phyloP scores from a whole-genome alignment of 2,797 vertebrate genomes.

The Pseudotriccus pelzelni region DNA sequence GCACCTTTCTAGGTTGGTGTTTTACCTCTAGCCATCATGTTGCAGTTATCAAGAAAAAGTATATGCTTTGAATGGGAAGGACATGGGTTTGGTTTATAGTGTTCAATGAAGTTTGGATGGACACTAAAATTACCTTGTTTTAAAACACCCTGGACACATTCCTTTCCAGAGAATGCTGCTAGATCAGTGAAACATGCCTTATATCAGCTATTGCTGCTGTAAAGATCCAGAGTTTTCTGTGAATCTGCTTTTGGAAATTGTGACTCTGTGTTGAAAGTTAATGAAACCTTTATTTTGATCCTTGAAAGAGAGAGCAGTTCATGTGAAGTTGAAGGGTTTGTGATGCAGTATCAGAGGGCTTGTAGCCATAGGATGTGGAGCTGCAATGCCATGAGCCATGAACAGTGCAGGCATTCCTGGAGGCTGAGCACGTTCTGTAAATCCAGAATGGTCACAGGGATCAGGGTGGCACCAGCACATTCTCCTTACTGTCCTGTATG shows the following conservation, averaged over 20 bases:
- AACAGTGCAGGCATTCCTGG: neutral
- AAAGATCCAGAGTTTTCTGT: neutral
- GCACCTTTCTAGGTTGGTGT: neutral
- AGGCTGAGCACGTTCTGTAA: neutral
- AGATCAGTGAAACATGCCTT: neutral
- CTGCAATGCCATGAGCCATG: neutral
- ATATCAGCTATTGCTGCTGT: neutral
- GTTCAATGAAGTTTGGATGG: neutral
- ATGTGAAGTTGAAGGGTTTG: neutral
- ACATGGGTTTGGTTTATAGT: neutral
- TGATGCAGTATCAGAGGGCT: neutral
- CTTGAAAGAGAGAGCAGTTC: neutral
- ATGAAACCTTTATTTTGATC: neutral
- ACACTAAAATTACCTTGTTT: neutral
- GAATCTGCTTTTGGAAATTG: neutral
- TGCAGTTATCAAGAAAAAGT: neutral
- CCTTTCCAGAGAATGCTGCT: slow-evolving; percentile 20
- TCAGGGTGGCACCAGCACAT: neutral
- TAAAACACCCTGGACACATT: neutral
- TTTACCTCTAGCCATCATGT: neutral
- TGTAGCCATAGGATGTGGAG: neutral
- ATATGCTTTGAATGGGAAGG: neutral
- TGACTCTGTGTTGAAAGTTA: neutral
- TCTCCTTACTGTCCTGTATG: neutral
- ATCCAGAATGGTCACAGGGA: neutral